These are phyloP conservation scores for Ruditapes philippinarum DNA, from an alignment of 1,140 invertebrate species.

Conservation along the genomic window DNA sequence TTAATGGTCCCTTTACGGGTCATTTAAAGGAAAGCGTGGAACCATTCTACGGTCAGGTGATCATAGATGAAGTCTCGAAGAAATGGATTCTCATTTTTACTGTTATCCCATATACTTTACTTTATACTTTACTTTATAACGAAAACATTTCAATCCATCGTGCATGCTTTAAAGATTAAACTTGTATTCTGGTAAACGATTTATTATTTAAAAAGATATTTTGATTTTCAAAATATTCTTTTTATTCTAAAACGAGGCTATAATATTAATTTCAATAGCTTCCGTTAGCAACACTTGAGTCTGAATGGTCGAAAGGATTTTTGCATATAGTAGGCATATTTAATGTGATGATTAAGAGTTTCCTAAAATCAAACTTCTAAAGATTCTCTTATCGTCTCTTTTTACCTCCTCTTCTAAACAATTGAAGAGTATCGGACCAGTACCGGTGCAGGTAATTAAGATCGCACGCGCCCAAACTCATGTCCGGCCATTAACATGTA, in stretches of 20 bases:
- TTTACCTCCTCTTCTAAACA: background rate
- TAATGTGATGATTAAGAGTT: no score
- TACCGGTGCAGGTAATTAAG: conserved; percentile 44
- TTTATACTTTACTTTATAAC: no score
- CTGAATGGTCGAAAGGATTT: no score
- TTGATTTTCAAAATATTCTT: no score
- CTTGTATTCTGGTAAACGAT: no score
- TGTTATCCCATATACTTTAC: background rate
- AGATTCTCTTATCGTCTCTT: background rate
- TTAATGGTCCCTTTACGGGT: conserved; percentile 20
- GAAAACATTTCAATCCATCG: no score
- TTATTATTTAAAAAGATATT: no score
- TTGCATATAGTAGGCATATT: no score
- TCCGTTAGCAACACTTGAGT: no score
- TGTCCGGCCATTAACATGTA: conserved; percentile 53
- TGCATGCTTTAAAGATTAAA: no score
- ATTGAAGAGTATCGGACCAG: background rate
- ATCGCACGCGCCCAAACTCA: conserved; percentile 38
- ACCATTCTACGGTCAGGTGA: conserved; percentile 28
- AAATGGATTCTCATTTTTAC: background rate
- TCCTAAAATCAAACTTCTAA: background rate
- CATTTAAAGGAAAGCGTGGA: background rate
- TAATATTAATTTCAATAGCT: no score
- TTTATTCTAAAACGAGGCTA: no score
- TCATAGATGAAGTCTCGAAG: background rate